A percentile compares a stretch with the other conserved stretches of the same genome.
phyloP scores from a whole-genome alignment of 1,140 invertebrate genomes.

The Drusus annulatus region DNA sequence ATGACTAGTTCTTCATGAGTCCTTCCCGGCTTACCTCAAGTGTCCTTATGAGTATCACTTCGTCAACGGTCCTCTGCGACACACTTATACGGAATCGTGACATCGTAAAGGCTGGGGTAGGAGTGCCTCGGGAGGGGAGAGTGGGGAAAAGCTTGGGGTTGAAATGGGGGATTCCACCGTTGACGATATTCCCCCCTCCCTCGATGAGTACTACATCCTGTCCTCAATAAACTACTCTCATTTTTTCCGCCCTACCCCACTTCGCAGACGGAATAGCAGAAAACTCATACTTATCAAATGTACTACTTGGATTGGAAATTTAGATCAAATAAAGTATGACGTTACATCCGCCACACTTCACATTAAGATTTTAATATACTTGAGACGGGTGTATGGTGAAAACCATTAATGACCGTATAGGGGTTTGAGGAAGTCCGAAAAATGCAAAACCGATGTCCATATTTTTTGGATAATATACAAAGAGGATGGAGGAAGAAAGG shows the following conservation, averaged over 20 bases:
- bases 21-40: background rate
- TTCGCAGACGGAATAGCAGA: slow-evolving; percentile 1
- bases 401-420: no score
- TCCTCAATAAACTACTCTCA: slow-evolving; percentile 21
- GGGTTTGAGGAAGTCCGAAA: no score
- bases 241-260: background rate
- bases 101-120: slow-evolving; percentile 46
- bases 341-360: no score
- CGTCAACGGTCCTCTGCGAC: slow-evolving; percentile 35
- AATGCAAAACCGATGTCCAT: no score
- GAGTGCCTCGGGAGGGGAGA: background rate
- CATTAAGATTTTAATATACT: no score
- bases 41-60: slow-evolving; percentile 33
- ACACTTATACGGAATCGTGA: slow-evolving; percentile 53
- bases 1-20: background rate
- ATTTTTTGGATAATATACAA: no score
- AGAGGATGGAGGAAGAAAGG: no score
- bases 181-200: background rate
- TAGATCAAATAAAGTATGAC: no score
- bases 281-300: background rate
- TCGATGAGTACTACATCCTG: background rate
- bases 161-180: background rate
- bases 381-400: no score
- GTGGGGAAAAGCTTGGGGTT: background rate
- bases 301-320: background rate